phyloP scores from a whole-genome alignment of 2,797 vertebrate species.

The Spinibarbus caldwelli region DNA sequence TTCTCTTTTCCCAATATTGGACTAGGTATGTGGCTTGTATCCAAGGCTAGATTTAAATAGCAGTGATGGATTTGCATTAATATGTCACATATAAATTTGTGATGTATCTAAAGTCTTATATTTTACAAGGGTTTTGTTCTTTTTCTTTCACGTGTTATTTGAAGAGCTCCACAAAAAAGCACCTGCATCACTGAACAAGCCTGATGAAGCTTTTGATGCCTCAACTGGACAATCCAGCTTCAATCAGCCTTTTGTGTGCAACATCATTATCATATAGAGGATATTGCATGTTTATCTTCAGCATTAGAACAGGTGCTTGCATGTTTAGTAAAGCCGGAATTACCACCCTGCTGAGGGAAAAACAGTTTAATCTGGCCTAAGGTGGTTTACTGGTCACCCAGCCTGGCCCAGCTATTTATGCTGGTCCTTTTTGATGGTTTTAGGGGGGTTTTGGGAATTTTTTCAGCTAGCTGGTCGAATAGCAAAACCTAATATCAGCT shows the following conservation, averaged over 20 bases:
- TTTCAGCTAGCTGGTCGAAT: background rate
- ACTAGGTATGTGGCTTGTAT: background rate
- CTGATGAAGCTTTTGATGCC: conserved; percentile 30
- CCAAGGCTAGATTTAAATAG: background rate
- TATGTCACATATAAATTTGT: background rate
- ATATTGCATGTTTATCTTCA: conserved; percentile 4
- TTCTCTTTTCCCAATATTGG: background rate
- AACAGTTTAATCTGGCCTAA: background rate
- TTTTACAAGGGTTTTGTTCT: background rate
- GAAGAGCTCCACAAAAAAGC: conserved; percentile 27
- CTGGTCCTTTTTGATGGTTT: background rate
- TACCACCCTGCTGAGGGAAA: background rate
- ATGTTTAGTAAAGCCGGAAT: conserved; percentile 29
- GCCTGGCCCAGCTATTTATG: background rate
- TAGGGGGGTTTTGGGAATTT: too few species aligned
- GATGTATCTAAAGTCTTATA: background rate
- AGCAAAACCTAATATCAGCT: background rate
- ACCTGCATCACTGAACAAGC: background rate
- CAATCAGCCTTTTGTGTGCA: conserved; percentile 30
- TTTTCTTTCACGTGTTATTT: background rate
- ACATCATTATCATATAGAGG: conserved; percentile 17
- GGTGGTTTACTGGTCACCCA: background rate
- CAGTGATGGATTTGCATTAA: background rate
- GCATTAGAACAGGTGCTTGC: conserved; percentile 12
- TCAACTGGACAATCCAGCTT: background rate